Percentiles rank a stretch among this genome's conserved stretches.
Conservation (phyloP, 2,113 vertebrate genomes). For the Apus apus region DNA sequence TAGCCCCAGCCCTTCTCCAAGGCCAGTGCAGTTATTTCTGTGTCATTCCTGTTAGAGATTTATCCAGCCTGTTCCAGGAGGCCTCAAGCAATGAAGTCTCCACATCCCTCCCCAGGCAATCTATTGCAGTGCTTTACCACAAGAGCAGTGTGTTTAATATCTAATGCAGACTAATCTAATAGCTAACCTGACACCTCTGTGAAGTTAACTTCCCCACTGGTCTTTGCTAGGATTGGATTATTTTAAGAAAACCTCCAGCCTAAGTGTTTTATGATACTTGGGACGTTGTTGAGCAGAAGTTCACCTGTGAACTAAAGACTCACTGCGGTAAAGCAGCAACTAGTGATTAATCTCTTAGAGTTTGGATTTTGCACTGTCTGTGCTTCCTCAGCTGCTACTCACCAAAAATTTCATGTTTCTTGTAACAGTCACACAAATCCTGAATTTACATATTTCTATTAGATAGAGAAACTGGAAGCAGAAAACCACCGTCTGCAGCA, state of each 20-base stretch:
- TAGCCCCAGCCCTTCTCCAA: not conserved
- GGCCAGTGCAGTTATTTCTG: not conserved
- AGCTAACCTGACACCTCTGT: not conserved
- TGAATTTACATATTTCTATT: conserved; percentile 69
- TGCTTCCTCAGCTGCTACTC: not conserved
- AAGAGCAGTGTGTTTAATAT: not conserved
- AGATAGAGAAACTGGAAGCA: conserved; percentile 92
- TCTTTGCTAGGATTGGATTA: not conserved
- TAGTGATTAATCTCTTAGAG: not conserved
- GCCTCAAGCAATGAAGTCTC: not conserved
- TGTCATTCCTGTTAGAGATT: not conserved
- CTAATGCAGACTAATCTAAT: not conserved
- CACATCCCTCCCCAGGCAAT: not conserved
- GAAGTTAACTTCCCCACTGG: not conserved
- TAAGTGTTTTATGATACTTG: not conserved
- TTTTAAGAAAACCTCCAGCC: not conserved
- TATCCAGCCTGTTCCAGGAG: not conserved
- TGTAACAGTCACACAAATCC: not conserved
- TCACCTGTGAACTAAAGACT: not conserved
- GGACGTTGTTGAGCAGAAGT: not conserved
- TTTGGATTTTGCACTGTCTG: not conserved
- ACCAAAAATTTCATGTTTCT: not conserved
- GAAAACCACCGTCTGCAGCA: conserved; percentile 87
- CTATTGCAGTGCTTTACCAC: not conserved
- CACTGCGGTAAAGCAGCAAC: not conserved